Percentiles rank a stretch among this genome's conserved stretches.
Conservation (phyloP, 2,888 invertebrate genomes). For the Drosophila mimetica region DNA sequence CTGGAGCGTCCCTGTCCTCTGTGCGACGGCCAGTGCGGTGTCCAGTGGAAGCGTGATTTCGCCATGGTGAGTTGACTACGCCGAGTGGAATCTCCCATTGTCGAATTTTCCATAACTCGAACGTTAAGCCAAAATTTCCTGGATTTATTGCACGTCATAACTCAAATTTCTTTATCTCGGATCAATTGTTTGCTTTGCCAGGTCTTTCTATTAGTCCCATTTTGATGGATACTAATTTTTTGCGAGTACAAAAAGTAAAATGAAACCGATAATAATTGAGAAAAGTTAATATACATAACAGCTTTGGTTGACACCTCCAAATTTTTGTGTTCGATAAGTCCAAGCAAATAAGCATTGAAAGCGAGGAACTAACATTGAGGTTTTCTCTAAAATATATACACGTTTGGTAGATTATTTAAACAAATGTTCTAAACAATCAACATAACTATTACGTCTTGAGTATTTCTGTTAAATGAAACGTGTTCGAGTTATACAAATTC, state of each 20-base stretch:
- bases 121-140: conserved; percentile 8
- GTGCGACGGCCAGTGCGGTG: conserved; percentile 90
- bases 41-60: conserved; percentile 90
- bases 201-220: conserved; percentile 5
- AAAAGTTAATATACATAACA: conserved; percentile 33
- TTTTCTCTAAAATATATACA: conserved; percentile 4
- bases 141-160: conserved; percentile 2
- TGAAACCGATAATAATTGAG: conserved; percentile 24
- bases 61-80: conserved; percentile 87
- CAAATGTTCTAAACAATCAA: conserved; percentile 10
- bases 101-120: conserved; percentile 7
- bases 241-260: conserved; percentile 16
- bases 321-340: conserved; percentile 16
- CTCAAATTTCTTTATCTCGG: conserved; percentile 18
- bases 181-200: conserved; percentile 21
- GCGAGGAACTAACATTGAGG: conserved; percentile 13
- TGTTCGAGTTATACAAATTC: conserved; percentile 1
- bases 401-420: conserved; percentile 20
- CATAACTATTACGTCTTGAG: conserved; percentile 3
- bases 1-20: conserved; percentile 90
- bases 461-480: background rate
- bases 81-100: background rate
- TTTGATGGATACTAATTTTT: conserved; percentile 31
- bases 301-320: conserved; percentile 22
- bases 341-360: conserved; percentile 17